Evolutionary conservation across 1,140 invertebrate genomes (phyloP), one percentile per base, ranked within the genome.

Genomic region (Condylostylus longicornis): DNA sequence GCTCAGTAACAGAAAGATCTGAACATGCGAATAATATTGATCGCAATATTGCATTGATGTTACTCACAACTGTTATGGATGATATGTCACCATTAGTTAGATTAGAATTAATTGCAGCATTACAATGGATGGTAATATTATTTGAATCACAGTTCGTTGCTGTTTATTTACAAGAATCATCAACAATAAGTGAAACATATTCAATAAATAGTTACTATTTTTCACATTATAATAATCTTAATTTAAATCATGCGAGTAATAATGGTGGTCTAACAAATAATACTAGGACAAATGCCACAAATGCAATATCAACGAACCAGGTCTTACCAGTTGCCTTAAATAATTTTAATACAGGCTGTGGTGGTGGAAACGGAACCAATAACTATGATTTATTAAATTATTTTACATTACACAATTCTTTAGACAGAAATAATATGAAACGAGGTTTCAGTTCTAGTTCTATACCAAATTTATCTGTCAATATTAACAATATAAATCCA

Each of bases 21-120:
- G 86, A 87, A 49, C 90, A 95, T 65, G 86, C 89, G 9, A 91
- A 88, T 53, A 85, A 80, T 51, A 85, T 95, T 39, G 88, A 95
- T 67, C 82, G 91, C 50, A 77, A 77, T 45, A 83, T 96, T 42
- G 87, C 81, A 20, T 83, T 89, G 63, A 84, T 72, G 21, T 65
- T 96, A 33, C 71, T 88, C 18, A 82, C 77, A 51, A 75, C 71
- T 6, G 74, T 83, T 5, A 72, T 70, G 4, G 66, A 74, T 43
- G 91, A 97, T 64, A 87, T 84, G 64, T 84, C 82, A 54, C 77
- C 80, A 42, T 63, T 95, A 46, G 89, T 95, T 38, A 75, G 91
- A 50, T 79, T 81, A 62, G 86, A 90, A 65, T 50, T 73, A n/a
- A 61, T 71, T 2, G 64, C 67, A 48, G 88, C 91, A 4, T 64